A percentile compares a stretch with the other conserved stretches of the same genome.
Conservation (phyloP, 2,888 invertebrate species). For the Acanthopleura granulata region DNA sequence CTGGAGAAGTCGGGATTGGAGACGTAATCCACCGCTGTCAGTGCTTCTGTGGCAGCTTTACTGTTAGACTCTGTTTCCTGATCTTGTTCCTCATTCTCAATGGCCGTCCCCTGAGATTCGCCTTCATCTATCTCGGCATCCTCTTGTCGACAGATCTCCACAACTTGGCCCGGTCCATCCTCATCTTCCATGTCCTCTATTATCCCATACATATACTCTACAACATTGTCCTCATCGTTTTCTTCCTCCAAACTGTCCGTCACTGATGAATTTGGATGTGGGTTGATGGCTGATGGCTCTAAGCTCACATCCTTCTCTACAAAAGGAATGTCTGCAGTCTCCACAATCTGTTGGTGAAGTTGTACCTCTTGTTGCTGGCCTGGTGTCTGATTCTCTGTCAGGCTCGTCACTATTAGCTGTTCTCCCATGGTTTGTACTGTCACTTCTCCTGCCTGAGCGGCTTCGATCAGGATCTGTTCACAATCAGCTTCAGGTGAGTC, state of each 20-base stretch:
- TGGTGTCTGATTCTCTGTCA: not conserved
- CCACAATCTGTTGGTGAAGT: not conserved
- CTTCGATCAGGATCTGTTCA: constrained; percentile 14
- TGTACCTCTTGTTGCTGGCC: not conserved
- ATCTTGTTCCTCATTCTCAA: not conserved
- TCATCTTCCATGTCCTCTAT: constrained; percentile 22
- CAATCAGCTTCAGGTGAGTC: not conserved
- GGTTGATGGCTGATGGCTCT: not conserved
- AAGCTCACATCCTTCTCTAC: not conserved
- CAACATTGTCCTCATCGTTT: not conserved
- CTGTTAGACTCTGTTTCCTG: not conserved
- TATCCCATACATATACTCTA: constrained; percentile 9
- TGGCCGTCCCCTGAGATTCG: not conserved
- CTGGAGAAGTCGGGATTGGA: constrained; percentile 60
- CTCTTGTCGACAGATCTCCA: constrained; percentile 30
- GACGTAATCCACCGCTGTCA: constrained; percentile 45
- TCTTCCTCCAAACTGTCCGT: not conserved
- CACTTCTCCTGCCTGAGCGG: constrained; percentile 12
- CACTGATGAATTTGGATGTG: not conserved
- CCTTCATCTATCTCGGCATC: constrained; percentile 22
- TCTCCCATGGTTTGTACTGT: constrained; percentile 11
- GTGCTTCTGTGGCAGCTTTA: not conserved
- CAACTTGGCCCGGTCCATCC: constrained; percentile 29
- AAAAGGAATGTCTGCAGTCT: not conserved
- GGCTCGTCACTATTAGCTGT: constrained; percentile 3